phyloP scores from a whole-genome alignment of 1,140 invertebrate genomes.

The Microvelia longipes region DNA sequence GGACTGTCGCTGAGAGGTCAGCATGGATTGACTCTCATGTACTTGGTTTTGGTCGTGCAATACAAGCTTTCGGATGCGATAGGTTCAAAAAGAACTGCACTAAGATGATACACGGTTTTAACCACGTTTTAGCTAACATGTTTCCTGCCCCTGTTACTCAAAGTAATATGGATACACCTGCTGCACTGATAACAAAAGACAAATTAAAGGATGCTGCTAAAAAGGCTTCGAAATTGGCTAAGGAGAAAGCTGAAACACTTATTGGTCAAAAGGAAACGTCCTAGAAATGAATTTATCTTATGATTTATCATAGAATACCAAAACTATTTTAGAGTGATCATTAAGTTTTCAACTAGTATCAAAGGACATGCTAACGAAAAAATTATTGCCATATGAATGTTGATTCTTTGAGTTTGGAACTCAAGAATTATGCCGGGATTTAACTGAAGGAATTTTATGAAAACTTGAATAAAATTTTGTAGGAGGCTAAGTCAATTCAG shows the following conservation, averaged over 20 bases:
- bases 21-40: conserved; percentile 79
- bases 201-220: conserved; percentile 57
- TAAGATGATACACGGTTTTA: conserved; percentile 68
- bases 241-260: conserved; percentile 38
- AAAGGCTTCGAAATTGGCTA: conserved; percentile 58
- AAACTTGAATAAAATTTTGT: too few species aligned
- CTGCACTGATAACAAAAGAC: conserved; percentile 33
- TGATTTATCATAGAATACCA: too few species aligned
- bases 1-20: conserved; percentile 58
- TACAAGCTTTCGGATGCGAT: conserved; percentile 73
- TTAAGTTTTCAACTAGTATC: too few species aligned
- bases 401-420: too few species aligned
- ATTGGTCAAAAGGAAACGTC: conserved; percentile 14
- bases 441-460: too few species aligned
- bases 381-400: too few species aligned
- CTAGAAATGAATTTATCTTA: background rate
- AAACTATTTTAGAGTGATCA: too few species aligned
- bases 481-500: too few species aligned
- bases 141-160: conserved; percentile 39
- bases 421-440: too few species aligned
- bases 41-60: conserved; percentile 69
- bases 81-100: conserved; percentile 69
- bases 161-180: conserved; percentile 15
- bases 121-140: conserved; percentile 56
- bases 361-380: too few species aligned